Base-by-base conservation (phyloP, 2,888 invertebrate genomes). In the Ctena decussata region DNA sequence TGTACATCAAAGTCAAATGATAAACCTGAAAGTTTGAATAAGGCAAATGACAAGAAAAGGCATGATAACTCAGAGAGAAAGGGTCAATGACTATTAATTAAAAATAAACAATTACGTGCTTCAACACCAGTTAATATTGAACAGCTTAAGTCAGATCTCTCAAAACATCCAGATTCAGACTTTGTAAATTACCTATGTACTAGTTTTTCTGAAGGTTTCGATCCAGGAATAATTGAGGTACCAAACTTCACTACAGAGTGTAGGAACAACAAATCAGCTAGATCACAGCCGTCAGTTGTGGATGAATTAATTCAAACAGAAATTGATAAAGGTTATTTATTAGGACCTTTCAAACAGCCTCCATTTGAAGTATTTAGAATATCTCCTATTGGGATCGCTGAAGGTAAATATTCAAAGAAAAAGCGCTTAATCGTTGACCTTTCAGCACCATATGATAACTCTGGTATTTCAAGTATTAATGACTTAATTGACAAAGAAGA, bases 381-480 rank as follows among this genome's bases (percentile, higher is more conserved):
- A 5, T 21, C 21, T 21, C 49, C 49, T 41, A 70, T 87, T 2
- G 90, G 84, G 11, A 71, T 89, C 27, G 86, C 85, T 0, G 75
- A 69, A 57, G 74, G 80, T 2, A 87, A 57, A 60, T n/a, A n/a
- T n/a, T n/a, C n/a, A n/a, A n/a, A n/a, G n/a, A n/a, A n/a, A n/a
- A n/a, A 86, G 46, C 37, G 88, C 1, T 37, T 90, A 0, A 89
- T 87, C 5, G 69, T 89, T 0, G 90, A 90, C 76, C n/a, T 88
- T 15, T 89, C 86, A 15, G 72, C 88, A 0, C 86, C 89, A 37
- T 87, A 87, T 71, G 69, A 89, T n/a, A 71, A 82, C 46, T 12
- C 12, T 30, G 32, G 39, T 12, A 60, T 82, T 30, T 27, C 35
- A 24, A 90, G 86, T 35, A 73, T 90, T 1, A 90, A 86, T 53